Conservation (phyloP, 2,888 invertebrate genomes). For the Pomacea canaliculata region DNA sequence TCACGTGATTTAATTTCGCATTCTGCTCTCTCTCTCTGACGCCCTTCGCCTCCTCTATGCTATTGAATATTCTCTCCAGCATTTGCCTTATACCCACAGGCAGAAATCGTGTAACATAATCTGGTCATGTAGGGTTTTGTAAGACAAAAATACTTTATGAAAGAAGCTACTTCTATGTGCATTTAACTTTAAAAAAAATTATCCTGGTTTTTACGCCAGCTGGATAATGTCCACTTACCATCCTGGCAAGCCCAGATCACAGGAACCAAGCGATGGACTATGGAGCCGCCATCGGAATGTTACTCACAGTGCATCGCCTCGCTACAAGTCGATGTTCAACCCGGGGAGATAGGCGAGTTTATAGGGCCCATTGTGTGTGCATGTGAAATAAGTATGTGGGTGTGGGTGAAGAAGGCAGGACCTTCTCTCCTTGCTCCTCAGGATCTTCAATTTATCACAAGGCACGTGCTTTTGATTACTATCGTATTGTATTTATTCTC, state of each 20-base stretch:
- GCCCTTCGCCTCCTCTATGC: too few species aligned
- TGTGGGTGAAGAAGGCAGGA: not conserved
- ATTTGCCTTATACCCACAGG: too few species aligned
- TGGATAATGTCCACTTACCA: slow-evolving; percentile 92
- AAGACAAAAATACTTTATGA: too few species aligned
- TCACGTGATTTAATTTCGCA: too few species aligned
- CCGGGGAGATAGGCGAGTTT: slow-evolving; percentile 89
- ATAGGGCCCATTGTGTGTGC: not conserved
- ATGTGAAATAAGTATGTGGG: not conserved
- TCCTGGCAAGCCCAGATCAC: slow-evolving; percentile 97
- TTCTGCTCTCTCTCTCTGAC: too few species aligned
- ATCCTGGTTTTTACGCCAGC: slow-evolving; percentile 69
- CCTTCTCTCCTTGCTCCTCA: too few species aligned
- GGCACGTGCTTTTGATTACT: not conserved
- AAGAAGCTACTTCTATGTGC: too few species aligned
- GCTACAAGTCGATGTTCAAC: slow-evolving; percentile 80
- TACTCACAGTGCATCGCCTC: slow-evolving; percentile 79
- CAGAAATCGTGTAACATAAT: too few species aligned
- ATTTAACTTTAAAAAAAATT: too few species aligned
- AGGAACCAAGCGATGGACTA: slow-evolving; percentile 88
- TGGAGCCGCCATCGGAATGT: slow-evolving; percentile 95
- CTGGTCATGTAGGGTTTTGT: too few species aligned
- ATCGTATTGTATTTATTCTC: not conserved
- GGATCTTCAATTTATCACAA: too few species aligned
- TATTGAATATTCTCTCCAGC: too few species aligned